These are phyloP conservation scores for Diaphora mendica DNA, from an alignment of 2,888 invertebrate genomes.

Conservation along the genomic window DNA sequence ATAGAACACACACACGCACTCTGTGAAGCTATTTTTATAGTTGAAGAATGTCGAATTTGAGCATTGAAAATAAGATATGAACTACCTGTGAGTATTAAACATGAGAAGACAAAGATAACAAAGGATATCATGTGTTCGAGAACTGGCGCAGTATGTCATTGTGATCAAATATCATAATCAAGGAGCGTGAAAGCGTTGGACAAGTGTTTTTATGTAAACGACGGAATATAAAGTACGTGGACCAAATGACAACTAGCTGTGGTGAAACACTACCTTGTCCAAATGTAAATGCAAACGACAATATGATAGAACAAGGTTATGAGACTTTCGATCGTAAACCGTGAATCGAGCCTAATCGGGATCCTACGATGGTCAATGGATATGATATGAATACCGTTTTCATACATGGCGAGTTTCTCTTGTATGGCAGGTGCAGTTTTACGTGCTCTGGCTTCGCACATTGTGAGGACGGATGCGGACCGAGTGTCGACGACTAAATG, in stretches of 20 bases:
- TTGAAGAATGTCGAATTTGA: conserved; percentile 4
- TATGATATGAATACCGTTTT: conserved; percentile 79
- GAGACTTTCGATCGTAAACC: conserved; percentile 74
- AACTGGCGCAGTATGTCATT: conserved; percentile 72
- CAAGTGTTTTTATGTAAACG: conserved; percentile 78
- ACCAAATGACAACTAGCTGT: conserved; percentile 80
- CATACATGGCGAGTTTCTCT: conserved; percentile 84
- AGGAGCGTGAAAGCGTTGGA: conserved; percentile 77
- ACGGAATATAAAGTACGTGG: conserved; percentile 70
- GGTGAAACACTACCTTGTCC: conserved; percentile 68
- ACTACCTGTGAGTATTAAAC: conserved; percentile 19
- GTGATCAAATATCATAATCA: conserved; percentile 74
- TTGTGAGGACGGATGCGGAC: conserved; percentile 75
- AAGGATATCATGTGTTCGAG: conserved; percentile 59
- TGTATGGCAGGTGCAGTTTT: conserved; percentile 81
- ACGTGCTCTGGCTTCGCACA: conserved; percentile 79
- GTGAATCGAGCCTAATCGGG: conserved; percentile 56
- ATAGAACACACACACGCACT: neutral
- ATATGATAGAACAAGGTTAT: conserved; percentile 61
- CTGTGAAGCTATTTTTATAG: neutral
- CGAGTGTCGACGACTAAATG: conserved; percentile 70
- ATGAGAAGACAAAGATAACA: conserved; percentile 48
- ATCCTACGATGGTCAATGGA: conserved; percentile 57
- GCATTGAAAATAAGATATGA: conserved; percentile 8
- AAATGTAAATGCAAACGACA: conserved; percentile 56